A percentile compares a stretch with the other conserved stretches of the same genome.
Conservation (phyloP, 2,888 invertebrate species). For the Arrhopalites spinosus region DNA sequence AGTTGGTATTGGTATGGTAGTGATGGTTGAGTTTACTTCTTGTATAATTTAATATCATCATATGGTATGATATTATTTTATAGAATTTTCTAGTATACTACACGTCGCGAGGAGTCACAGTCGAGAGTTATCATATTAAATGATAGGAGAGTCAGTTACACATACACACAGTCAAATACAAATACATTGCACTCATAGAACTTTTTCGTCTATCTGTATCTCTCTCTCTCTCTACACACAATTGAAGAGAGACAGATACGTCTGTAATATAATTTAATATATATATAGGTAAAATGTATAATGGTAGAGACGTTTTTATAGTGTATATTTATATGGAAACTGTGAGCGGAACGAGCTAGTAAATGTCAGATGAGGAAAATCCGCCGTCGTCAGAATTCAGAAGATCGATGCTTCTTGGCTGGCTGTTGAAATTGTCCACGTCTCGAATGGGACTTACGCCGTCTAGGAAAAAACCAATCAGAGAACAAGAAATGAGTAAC, state of each 20-base stretch:
- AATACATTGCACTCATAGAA: conserved; percentile 6
- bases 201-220: no score
- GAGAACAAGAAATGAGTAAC: background rate
- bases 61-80: no score
- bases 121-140: no score
- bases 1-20: background rate
- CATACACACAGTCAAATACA: conserved; percentile 6
- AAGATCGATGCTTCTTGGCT: conserved; percentile 35
- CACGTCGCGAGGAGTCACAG: no score
- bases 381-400: conserved; percentile 53
- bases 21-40: no score
- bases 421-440: conserved; percentile 37
- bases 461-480: conserved; percentile 15
- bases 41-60: no score
- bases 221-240: no score
- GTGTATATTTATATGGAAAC: no score
- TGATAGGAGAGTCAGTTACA: background rate
- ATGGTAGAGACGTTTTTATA: no score
- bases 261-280: background rate
- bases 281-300: background rate
- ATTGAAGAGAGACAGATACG: no score
- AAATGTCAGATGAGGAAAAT: conserved; percentile 55
- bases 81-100: no score
- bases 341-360: conserved; percentile 32
- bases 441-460: conserved; percentile 38